Evolutionary conservation across 1,140 invertebrate species (phyloP).

Genomic region (Papilio aristodemus): DNA sequence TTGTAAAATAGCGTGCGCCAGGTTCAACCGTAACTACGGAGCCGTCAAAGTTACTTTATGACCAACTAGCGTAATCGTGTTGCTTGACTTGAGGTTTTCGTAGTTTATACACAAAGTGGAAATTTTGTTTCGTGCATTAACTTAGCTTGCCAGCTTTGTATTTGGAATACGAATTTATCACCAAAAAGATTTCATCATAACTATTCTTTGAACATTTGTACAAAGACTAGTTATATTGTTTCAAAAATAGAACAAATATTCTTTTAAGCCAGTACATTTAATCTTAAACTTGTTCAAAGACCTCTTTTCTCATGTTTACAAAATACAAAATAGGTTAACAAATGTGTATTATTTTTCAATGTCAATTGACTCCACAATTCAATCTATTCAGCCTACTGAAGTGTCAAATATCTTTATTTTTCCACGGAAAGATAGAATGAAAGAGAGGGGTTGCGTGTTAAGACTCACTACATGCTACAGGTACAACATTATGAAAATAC

Average conservation of each 20-base stretch:
- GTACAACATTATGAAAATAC: conserved; percentile 24
- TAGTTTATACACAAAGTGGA: neutral
- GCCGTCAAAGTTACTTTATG: conserved; percentile 27
- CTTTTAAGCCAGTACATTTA: too few relatives aligned
- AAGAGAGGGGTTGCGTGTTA: neutral
- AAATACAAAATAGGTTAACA: neutral
- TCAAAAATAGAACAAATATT: too few relatives aligned
- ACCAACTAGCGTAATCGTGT: neutral
- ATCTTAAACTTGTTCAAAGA: too few relatives aligned
- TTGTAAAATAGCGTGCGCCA: conserved; percentile 27
- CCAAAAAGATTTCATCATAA: neutral
- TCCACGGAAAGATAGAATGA: neutral
- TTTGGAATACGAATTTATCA: neutral
- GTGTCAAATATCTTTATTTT: too few relatives aligned
- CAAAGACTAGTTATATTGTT: too few relatives aligned
- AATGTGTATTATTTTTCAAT: conserved; percentile 15
- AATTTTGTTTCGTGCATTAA: conserved; percentile 7
- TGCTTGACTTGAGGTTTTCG: conserved; percentile 9
- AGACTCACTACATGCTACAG: neutral
- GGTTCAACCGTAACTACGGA: neutral
- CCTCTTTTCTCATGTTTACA: too few relatives aligned
- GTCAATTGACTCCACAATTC: conserved; percentile 38
- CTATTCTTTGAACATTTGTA: too few relatives aligned
- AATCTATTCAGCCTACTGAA: conserved; percentile 36
- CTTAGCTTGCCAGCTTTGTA: neutral